These are phyloP conservation scores for Sycophaga agraensis DNA, from an alignment of 1,140 invertebrate species.

Conservation along the genomic window DNA sequence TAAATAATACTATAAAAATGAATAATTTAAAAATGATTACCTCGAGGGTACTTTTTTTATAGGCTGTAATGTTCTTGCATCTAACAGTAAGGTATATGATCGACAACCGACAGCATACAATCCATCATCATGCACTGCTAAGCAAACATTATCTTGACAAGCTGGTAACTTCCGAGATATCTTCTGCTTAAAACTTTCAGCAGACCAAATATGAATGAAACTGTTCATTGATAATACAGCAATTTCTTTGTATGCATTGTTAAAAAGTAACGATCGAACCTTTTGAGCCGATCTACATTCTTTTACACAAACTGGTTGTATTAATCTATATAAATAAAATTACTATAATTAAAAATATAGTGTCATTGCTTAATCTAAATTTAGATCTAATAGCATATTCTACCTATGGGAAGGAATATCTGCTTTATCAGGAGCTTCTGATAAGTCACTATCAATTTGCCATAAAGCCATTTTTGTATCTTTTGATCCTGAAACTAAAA, in stretches of 20 bases:
- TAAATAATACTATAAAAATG: background rate
- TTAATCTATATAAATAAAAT: constrained; percentile 45
- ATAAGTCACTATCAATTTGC: constrained; percentile 66
- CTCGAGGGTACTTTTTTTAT: constrained; percentile 64
- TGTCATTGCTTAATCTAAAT: background rate
- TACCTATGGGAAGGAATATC: constrained; percentile 55
- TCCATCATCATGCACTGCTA: constrained; percentile 80
- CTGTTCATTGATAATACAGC: constrained; percentile 91
- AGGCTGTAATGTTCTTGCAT: constrained; percentile 82
- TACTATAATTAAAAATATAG: background rate
- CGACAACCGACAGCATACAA: constrained; percentile 91
- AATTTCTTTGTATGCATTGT: constrained; percentile 82
- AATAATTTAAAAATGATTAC: constrained; percentile 32
- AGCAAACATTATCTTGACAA: constrained; percentile 89
- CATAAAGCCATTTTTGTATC: constrained; percentile 84
- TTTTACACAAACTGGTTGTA: constrained; percentile 73
- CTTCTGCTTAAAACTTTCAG: constrained; percentile 80
- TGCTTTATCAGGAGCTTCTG: constrained; percentile 60
- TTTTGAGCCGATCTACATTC: constrained; percentile 77
- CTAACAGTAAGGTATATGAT: constrained; percentile 87
- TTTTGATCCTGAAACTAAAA: constrained; percentile 88
- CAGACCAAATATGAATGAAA: constrained; percentile 88
- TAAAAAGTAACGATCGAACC: constrained; percentile 86
- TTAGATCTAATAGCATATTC: background rate
- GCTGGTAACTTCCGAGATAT: constrained; percentile 84